These are phyloP conservation scores for Phainopepla nitens DNA, from an alignment of 2,113 vertebrate species.

Conservation along the genomic window DNA sequence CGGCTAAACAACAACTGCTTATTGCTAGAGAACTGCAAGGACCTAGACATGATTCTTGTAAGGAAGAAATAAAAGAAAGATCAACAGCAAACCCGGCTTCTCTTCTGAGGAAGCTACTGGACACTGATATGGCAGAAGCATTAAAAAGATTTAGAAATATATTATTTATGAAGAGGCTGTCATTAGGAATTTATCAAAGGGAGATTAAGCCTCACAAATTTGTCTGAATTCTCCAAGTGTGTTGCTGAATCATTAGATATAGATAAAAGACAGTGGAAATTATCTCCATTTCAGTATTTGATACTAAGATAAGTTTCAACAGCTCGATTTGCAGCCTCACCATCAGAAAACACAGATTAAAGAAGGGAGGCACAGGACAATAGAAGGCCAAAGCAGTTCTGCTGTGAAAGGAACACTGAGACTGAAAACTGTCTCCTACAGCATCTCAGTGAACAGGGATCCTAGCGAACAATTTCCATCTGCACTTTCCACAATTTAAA, in stretches of 20 bases:
- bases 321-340: background rate
- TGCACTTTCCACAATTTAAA: background rate
- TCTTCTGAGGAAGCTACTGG: background rate
- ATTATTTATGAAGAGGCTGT: slow-evolving; percentile 26
- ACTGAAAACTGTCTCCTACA: background rate
- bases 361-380: background rate
- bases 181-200: slow-evolving; percentile 12
- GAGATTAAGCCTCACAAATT: background rate
- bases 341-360: background rate
- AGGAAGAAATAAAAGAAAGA: background rate
- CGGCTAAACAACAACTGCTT: background rate
- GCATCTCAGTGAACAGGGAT: background rate
- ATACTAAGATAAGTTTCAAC: background rate
- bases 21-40: background rate
- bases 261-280: background rate
- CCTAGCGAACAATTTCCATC: background rate
- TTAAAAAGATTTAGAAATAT: slow-evolving; percentile 23
- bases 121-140: background rate
- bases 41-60: background rate
- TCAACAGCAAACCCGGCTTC: background rate
- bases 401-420: background rate
- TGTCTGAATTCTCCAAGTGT: background rate
- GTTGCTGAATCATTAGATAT: background rate
- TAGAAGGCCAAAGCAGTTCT: background rate
- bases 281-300: background rate